phyloP scores from a whole-genome alignment of 2,888 invertebrate genomes.

The Papilio gigon region DNA sequence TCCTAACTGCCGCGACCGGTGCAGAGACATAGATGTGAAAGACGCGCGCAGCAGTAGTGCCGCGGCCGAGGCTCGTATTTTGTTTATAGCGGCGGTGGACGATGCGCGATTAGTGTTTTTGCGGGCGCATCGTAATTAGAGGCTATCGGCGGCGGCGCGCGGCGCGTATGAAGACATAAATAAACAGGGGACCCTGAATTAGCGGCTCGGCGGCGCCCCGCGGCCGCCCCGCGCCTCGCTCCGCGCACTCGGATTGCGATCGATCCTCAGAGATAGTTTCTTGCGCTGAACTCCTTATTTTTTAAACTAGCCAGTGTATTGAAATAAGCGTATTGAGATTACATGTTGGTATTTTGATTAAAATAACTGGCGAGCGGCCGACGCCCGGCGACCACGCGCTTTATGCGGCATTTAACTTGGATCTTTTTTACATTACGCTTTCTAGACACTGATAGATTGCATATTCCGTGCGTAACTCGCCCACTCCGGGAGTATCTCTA shows the following conservation, averaged over 20 bases:
- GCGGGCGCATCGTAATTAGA: constrained; percentile 77
- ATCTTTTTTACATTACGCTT: constrained; percentile 17
- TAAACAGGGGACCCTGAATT: constrained; percentile 75
- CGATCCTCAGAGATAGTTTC: constrained; percentile 59
- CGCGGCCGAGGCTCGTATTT: constrained; percentile 40
- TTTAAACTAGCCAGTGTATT: constrained; percentile 27
- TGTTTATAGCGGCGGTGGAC: constrained; percentile 52
- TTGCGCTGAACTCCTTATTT: constrained; percentile 52
- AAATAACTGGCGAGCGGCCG: constrained; percentile 21
- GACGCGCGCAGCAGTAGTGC: not conserved
- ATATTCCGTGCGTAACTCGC: constrained; percentile 9
- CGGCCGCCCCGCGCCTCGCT: constrained; percentile 47
- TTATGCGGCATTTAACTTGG: constrained; percentile 29
- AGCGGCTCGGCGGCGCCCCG: constrained; percentile 58
- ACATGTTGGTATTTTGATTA: constrained; percentile 38
- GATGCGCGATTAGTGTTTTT: constrained; percentile 81
- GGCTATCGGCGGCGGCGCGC: constrained; percentile 68
- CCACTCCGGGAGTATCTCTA: not conserved
- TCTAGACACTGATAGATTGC: constrained; percentile 20
- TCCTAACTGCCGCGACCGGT: not conserved
- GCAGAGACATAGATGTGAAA: constrained; percentile 1
- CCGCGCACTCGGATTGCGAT: constrained; percentile 69
- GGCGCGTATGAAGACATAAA: constrained; percentile 81
- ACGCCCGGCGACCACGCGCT: not conserved
- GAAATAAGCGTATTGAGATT: constrained; percentile 32